Evolutionary conservation across 2,797 vertebrate genomes (phyloP).

Genomic region (Pempheris klunzingeri): DNA sequence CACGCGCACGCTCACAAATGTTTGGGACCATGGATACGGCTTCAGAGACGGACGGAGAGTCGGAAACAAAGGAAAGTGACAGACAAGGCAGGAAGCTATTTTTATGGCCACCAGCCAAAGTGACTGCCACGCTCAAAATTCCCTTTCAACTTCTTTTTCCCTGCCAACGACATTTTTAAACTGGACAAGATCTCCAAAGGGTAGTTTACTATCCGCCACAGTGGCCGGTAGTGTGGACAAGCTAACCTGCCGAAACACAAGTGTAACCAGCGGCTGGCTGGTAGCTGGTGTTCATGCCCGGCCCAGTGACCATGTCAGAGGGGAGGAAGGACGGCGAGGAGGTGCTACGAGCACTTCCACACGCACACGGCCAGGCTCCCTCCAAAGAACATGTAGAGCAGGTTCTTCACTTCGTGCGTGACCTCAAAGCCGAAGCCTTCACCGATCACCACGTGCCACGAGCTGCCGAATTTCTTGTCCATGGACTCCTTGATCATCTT

Average conservation of each 20-base stretch:
- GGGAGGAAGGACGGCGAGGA: not conserved
- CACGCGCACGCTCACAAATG: slow-evolving; percentile 49
- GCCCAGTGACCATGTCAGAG: slow-evolving; percentile 30
- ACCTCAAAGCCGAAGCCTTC: slow-evolving; percentile 98
- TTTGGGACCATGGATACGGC: slow-evolving; percentile 19
- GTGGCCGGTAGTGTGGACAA: slow-evolving; percentile 41
- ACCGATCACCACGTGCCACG: slow-evolving; percentile 98
- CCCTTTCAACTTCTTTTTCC: slow-evolving; percentile 43
- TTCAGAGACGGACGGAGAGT: slow-evolving; percentile 22
- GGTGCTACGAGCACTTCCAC: slow-evolving; percentile 96
- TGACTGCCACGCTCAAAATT: slow-evolving; percentile 21
- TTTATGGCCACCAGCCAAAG: slow-evolving; percentile 37
- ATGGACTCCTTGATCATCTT: slow-evolving; percentile 99
- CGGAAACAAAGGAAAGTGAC: slow-evolving; percentile 30
- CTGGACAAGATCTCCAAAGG: slow-evolving; percentile 8
- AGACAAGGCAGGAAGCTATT: slow-evolving; percentile 33
- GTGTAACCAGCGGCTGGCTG: slow-evolving; percentile 52
- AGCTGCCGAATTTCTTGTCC: slow-evolving; percentile 99
- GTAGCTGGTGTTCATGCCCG: slow-evolving; percentile 55
- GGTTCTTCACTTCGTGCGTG: slow-evolving; percentile 96
- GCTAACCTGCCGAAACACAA: slow-evolving; percentile 32
- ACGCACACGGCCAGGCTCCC: slow-evolving; percentile 96
- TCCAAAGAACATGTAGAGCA: slow-evolving; percentile 98
- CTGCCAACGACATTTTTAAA: slow-evolving; percentile 24
- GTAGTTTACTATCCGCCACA: slow-evolving; percentile 25